phyloP scores from a whole-genome alignment of 2,113 vertebrate genomes.

The Isurus oxyrinchus region DNA sequence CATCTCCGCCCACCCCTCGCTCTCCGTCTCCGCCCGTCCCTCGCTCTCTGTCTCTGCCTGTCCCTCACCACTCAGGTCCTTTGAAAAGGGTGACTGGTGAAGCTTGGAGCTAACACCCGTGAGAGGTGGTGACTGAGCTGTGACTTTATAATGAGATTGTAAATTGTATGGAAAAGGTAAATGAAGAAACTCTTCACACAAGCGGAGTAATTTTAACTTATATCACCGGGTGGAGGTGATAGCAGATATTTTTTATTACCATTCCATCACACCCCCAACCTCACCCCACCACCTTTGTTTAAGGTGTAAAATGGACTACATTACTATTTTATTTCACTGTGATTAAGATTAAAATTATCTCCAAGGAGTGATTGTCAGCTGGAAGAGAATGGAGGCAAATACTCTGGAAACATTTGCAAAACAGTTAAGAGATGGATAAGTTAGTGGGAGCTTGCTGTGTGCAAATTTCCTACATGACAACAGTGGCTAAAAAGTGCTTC shows the following conservation, averaged over 20 bases:
- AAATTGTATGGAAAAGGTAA: not conserved
- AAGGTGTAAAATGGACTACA: not conserved
- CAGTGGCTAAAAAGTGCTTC: not conserved
- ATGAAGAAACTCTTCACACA: not conserved
- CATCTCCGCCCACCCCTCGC: too few species aligned
- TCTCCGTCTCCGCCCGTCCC: not conserved
- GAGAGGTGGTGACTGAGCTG: not conserved
- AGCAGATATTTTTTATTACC: not conserved
- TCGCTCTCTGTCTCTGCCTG: not conserved
- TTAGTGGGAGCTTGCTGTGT: not conserved
- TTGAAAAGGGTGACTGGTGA: not conserved
- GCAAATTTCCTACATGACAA: not conserved
- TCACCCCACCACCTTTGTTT: too few species aligned
- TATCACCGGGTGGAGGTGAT: not conserved
- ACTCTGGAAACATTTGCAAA: not conserved
- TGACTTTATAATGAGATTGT: not conserved
- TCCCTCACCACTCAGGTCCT: not conserved
- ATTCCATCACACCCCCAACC: too few species aligned
- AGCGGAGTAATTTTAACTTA: not conserved
- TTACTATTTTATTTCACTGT: not conserved
- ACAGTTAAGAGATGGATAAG: not conserved
- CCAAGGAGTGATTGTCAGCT: not conserved
- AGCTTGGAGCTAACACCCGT: not conserved
- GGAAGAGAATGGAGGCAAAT: not conserved
- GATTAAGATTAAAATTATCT: not conserved